Evolutionary conservation across 2,888 invertebrate species (phyloP), one percentile per base, ranked within the genome.

Genomic region (Liodrosophila aerea): DNA sequence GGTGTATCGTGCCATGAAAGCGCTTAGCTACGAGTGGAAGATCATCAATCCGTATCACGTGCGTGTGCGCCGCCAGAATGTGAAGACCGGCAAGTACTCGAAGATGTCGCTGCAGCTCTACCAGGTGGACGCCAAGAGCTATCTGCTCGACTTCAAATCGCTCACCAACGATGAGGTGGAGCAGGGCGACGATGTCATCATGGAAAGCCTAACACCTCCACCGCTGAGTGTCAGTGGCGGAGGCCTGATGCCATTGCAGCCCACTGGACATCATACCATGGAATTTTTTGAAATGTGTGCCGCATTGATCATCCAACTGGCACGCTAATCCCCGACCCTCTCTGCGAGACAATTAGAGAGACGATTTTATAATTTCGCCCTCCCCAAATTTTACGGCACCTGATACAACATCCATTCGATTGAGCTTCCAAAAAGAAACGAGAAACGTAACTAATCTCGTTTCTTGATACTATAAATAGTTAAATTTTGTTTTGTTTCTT

Each of bases 241-340:
- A 5, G 22, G 22, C 22, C 22, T 88, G 3, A 89, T 90, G 86
- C 89, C 89, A 1, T 76, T 88, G 5, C 90, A 90, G 65, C 89
- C 90, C 5, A 92, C 92, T 16, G 96, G 96, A 0, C 98, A 99
- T 88, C 98, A 98, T 90, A 99, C 99, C 1, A 98, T 99, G 96
- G 99, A 99, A 91, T 99, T 99, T 92, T 99, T 99, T 88, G 99
- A 99, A 92, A 99, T 99, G 98, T 99, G 99, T 91, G 98, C 99
- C 13, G 97, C 97, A 1, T 92, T 99, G 40, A 99, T 99, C 82
- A 98, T 98, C 64, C 98, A 99, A 82, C 92, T 99, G 65, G 99
- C 99, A 27, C 95, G 98, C 91, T 98, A 62, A 46, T 13, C 3
- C 5, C 2, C 34, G 7, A 7, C n/a, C n/a, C n/a, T n/a, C n/a